Evolutionary conservation across 2,888 invertebrate genomes (phyloP), one percentile per base, ranked within the genome.

Genomic region (Blera fallax): DNA sequence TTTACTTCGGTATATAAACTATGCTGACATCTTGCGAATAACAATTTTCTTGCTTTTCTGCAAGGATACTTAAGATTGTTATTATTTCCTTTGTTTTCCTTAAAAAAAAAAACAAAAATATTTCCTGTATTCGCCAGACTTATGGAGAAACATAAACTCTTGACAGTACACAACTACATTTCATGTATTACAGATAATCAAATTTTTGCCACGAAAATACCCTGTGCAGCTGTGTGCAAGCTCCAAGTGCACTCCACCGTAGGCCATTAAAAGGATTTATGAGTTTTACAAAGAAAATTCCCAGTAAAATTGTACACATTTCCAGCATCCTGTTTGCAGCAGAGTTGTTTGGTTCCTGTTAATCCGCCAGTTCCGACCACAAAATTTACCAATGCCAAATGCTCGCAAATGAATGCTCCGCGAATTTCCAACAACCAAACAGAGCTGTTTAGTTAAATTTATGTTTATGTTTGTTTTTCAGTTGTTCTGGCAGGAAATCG

Each of bases 221-320:
- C 27, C 40, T 14, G 34, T 80, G 70, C 84, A 84, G 84, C 64
- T 79, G 84, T 76, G 29, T 58, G 54, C 40, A 40, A 34, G 27
- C 56, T 50, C 48, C 27, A 34, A 43, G 67, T 84, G 74, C 74
- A 70, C 29, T 74, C 83, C 67, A 78, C 62, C 70, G 43, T 80
- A 29, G 74, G 74, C 73, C 80, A 84, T 84, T 84, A 84, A 84
- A 65, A 80, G 34, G 84, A 84, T 84, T 84, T 84, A 84, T 80
- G 84, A 70, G 74, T 64, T 80, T 16, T 43, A 32, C 65, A 43
- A 80, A 79, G 84, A 84, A 84, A 84, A 80, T 84, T 80, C 70
- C 58, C 69, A 79, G 48, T 69, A 70, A 70, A 84, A 74, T 65
- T 27, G 74, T 69, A 84, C 79, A 60, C 37, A 74, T 32, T 54